Conservation (phyloP, 2,113 vertebrate species). For the Zootoca vivipara region DNA sequence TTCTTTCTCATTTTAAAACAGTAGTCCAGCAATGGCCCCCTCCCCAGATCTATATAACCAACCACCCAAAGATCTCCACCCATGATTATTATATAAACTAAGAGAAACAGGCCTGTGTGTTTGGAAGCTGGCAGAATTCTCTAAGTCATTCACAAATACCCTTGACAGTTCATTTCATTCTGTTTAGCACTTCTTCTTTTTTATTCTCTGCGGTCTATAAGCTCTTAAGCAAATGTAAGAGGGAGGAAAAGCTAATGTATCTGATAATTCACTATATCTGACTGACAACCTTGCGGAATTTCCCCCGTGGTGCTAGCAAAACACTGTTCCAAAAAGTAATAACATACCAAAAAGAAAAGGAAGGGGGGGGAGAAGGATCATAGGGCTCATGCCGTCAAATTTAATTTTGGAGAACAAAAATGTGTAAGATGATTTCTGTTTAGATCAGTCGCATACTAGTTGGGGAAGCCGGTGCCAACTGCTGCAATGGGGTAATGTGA, state of each 20-base stretch:
- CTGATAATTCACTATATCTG: conserved; percentile 65
- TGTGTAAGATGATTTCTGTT: conserved; percentile 63
- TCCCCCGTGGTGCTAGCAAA: conserved; percentile 62
- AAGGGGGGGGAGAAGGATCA: conserved; percentile 37
- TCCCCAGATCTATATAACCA: not conserved
- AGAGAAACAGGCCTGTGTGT: conserved; percentile 29
- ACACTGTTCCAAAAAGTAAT: conserved; percentile 61
- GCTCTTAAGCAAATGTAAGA: conserved; percentile 73
- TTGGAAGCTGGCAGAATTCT: conserved; percentile 40
- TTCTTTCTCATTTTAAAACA: not conserved
- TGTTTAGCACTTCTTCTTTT: conserved; percentile 62
- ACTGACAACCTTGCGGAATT: conserved; percentile 65
- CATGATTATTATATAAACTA: not conserved
- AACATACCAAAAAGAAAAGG: rapidly evolving
- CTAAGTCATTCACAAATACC: conserved; percentile 65
- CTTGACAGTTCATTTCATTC: conserved; percentile 71
- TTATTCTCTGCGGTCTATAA: conserved; percentile 66
- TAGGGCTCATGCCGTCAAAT: conserved; percentile 54
- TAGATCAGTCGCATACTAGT: conserved; percentile 67
- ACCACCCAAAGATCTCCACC: not conserved
- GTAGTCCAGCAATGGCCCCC: not conserved
- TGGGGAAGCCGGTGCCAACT: conserved; percentile 64
- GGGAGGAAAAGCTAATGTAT: conserved; percentile 55
- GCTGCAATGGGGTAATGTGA: conserved; percentile 63
- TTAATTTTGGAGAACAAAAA: conserved; percentile 70